A percentile compares a stretch with the other conserved stretches of the same genome.
Conservation (phyloP, 2,113 vertebrate genomes). For the rat (Rattus norvegicus) region DNA sequence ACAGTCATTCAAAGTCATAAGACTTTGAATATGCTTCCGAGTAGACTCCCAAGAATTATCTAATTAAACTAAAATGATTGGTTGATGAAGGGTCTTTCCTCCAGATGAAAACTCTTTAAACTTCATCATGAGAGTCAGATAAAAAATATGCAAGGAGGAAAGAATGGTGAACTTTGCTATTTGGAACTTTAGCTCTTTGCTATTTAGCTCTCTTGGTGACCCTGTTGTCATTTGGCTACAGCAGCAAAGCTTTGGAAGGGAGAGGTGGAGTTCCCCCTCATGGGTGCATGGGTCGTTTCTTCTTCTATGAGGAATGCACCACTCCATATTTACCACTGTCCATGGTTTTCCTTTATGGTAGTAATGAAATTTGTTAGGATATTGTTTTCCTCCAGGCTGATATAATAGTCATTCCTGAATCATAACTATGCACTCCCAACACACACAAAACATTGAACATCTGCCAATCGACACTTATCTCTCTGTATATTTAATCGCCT, state of each 20-base stretch:
- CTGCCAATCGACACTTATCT: background rate
- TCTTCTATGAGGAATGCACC: background rate
- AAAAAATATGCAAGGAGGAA: constrained; percentile 6
- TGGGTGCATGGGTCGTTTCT: background rate
- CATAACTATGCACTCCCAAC: background rate
- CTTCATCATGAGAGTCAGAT: background rate
- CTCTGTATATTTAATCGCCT: background rate
- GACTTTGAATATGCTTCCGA: background rate
- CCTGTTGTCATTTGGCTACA: background rate
- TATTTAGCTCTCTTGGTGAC: background rate
- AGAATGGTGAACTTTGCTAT: background rate
- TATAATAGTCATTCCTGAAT: background rate
- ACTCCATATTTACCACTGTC: background rate
- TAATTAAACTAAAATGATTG: background rate
- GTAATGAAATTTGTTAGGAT: background rate
- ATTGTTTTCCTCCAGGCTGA: background rate
- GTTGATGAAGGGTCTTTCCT: background rate
- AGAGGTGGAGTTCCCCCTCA: background rate
- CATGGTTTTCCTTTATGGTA: background rate
- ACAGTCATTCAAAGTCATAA: background rate
- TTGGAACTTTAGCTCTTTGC: background rate
- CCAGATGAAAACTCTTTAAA: background rate
- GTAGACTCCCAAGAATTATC: background rate
- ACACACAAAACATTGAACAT: background rate
- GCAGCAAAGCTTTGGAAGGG: background rate